Evolutionary conservation across 2,888 invertebrate genomes (phyloP), one percentile per base, ranked within the genome.

Genomic region (Leucophora obtusa): DNA sequence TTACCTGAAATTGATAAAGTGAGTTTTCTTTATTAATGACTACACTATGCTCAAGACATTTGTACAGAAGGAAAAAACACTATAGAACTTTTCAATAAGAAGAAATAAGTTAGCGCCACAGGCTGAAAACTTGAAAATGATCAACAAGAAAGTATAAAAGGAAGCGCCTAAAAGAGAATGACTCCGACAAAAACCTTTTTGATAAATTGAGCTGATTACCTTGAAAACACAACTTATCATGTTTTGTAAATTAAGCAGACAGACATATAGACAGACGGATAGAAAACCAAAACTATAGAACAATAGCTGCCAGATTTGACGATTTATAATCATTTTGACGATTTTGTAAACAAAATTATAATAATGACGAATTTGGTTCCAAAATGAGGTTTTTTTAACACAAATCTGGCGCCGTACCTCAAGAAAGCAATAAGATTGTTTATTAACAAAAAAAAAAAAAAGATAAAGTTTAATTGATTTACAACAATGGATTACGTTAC

Each of bases 1-100:
- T 65, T 65, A 66, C 35, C 66, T 66, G 66, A 66, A 66, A 66
- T 56, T 66, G 66, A 66, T 66, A 66, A 66, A 66, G 54, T 56
- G 66, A 43, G 54, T 56, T 56, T 66, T 43, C 43, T 50, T 24
- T 66, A 66, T 66, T 56, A 66, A 66, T 66, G 66, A 54, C 65
- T 21, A 65, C 65, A 54, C 35, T 14, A 51, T 17, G 15, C 18
- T 18, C 17, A 21, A 54, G 24, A 54, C 21, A n/a, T 54, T 54
- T 14, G 24, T 14, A 11, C 21, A 18, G n/a, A 18, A 53, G 18
- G 21, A 21, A 21, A 53, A 21, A 53, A 3, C 47, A 14, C 65
- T 53, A 53, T 33, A 65, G 53, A 53, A 54, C 38, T 21, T 53
- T 65, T 38, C 35, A 60, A 47, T 15, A 10, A 21, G 21, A 50